Base-by-base conservation (phyloP, 37 sponge, comb jelly and placozoan species). In the Dysidea cf. avara region DNA sequence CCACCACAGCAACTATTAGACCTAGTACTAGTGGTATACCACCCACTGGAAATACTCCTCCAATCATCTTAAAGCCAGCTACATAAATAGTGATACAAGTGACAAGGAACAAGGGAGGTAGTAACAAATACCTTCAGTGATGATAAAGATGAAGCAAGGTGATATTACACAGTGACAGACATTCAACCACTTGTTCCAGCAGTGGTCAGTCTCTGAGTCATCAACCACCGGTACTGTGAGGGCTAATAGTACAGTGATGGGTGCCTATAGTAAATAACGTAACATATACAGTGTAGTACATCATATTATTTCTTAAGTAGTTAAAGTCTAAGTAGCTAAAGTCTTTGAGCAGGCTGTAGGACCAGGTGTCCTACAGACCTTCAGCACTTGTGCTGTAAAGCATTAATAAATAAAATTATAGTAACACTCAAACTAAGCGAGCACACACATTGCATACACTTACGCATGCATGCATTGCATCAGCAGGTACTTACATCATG, bases 161-260 rank as follows among this genome's bases (percentile, higher is more conserved):
- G 79, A 85, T 40, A 78, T 74, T 40, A 87, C 69, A 65, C 88
- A 88, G 46, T 97, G 99, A 24, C 90, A 53, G 12, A 89, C 76
- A 39, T 85, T 91, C 35, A 94, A 75, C 95, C 96, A 90, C 28
- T 85, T 87, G 79, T 91, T 97, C 99, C 99, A 97, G 68, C 80
- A 82, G 61, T 90, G 77, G 26, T 84, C 36, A 0, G 83, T 85
- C 64, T 79, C 90, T 7, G 84, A 87, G 0, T 61, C 48, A 65
- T 97, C 99, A 18, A 97, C 83, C 21, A 94, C 83, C 40, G 99
- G 99, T 2, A 86, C 94, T 13, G 95, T 97, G 49, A 91, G 71
- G 12, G 77, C 43, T 48, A 97, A 80, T 25, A 94, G 25, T 1
- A 97, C 1, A 17, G 68, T 58, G 24, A 66, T 77, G 4, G 99